Evolutionary conservation across 1,140 invertebrate genomes (phyloP), one percentile per base, ranked within the genome.

Genomic region (Drosophila sturtevanti): DNA sequence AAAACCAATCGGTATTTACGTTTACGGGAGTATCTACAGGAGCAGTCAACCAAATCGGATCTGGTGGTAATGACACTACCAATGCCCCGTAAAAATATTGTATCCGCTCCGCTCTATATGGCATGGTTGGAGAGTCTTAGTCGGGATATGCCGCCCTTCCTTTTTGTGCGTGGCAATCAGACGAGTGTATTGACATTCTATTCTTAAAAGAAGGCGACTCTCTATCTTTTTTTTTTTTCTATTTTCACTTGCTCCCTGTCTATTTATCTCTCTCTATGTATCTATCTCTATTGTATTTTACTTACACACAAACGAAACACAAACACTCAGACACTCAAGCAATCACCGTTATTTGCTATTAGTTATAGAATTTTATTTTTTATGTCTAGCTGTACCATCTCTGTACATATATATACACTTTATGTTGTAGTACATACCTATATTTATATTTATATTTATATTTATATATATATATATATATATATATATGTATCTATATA

Each of bases 181-280:
- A 96, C 96, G 7, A 98, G 97, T 77, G 98, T 99, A 35, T 94
- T 99, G 62, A 99, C 98, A 41, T 99, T 98, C 94, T 99, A 99
- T 93, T 99, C 98, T 41, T 99, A 95, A 94, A 66, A 4, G 18
- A 21, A 3, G 14, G 4, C 21, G n/a, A 24, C 2, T 7, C 41
- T 21, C 38, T 6, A 1, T 41, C 18, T 14, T 22, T 65, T 35
- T 63, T 12, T 18, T 22, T 65, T 31, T 56, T 14, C n/a, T n/a
- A n/a, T n/a, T 41, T 6, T 41, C 38, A 1, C 37, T 38, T 4
- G 12, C 37, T 3, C 12, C n/a, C 12, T n/a, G 0, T n/a, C 1
- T 38, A 11, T 14, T 0, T 6, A 1, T 44, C 14, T 18, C 7
- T 44, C n/a, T 16, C 7, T 44, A 5, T 44, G 6, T 44, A 5